Evolutionary conservation across 2,113 vertebrate species (phyloP).

Genomic region (Solea senegalensis): DNA sequence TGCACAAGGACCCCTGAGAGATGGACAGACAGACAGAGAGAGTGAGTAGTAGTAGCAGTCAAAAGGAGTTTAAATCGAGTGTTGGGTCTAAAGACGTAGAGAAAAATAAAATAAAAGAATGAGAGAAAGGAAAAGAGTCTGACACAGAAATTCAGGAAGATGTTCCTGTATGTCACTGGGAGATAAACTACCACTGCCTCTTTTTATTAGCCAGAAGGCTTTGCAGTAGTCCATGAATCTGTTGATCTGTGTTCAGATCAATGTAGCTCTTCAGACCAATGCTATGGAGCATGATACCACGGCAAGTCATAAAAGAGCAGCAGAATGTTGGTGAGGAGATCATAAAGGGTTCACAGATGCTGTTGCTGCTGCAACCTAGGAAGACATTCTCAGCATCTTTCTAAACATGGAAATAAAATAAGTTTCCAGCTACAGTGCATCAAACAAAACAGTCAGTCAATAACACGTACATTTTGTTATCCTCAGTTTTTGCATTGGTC

Average conservation of each 20-base stretch:
- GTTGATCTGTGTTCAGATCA: constrained; percentile 53
- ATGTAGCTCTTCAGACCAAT: constrained; percentile 54
- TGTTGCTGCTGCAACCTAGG: constrained; percentile 1
- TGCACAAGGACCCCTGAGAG: constrained; percentile 65
- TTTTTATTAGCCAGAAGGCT: constrained; percentile 48
- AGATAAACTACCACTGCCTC: constrained; percentile 51
- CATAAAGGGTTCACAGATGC: constrained; percentile 25
- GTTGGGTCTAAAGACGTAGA: constrained; percentile 37
- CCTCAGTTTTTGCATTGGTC: no score
- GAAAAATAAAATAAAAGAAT: constrained; percentile 7
- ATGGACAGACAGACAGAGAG: constrained; percentile 32
- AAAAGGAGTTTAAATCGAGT: constrained; percentile 59
- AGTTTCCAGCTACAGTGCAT: no score
- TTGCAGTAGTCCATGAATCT: constrained; percentile 43
- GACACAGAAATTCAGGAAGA: constrained; percentile 33
- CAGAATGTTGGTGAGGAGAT: constrained; percentile 26
- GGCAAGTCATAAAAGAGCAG: constrained; percentile 38
- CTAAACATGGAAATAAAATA: no score
- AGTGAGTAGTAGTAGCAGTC: constrained; percentile 32
- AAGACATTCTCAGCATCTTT: not conserved
- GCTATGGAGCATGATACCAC: constrained; percentile 43
- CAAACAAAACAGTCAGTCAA: no score
- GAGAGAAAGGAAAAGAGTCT: constrained; percentile 33
- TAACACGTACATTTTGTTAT: no score
- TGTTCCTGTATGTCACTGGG: constrained; percentile 62